phyloP scores from a whole-genome alignment of 2,113 vertebrate genomes.

The Cheilinus undulatus region DNA sequence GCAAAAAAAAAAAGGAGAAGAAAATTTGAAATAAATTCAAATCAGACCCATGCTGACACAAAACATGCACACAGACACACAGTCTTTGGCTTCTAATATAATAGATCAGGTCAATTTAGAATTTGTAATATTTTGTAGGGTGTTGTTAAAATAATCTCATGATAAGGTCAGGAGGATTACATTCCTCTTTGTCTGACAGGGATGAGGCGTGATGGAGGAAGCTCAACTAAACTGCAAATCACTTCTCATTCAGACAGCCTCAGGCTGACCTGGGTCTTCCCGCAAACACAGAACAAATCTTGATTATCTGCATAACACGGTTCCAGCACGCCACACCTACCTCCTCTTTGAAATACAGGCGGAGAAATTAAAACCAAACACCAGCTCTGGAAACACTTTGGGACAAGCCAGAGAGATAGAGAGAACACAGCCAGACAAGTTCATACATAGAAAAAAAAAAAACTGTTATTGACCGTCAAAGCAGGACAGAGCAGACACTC shows the following conservation, averaged over 20 bases:
- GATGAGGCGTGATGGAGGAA: slow-evolving; percentile 35
- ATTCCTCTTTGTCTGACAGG: slow-evolving; percentile 48
- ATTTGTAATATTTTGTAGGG: slow-evolving; percentile 19
- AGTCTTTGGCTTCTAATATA: not conserved
- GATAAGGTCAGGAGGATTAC: slow-evolving; percentile 60
- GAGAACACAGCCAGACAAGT: slow-evolving; percentile 36
- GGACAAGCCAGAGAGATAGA: slow-evolving; percentile 52
- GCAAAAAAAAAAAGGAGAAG: too few relatives aligned
- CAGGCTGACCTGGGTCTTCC: slow-evolving; percentile 56
- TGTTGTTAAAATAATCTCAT: slow-evolving; percentile 58
- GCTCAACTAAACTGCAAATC: slow-evolving; percentile 65
- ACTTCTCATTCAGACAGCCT: slow-evolving; percentile 52
- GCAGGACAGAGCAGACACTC: slow-evolving; percentile 61
- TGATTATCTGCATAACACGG: slow-evolving; percentile 47
- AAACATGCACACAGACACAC: not conserved
- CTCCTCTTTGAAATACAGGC: slow-evolving; percentile 45
- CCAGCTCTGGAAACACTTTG: slow-evolving; percentile 27
- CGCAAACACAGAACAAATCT: slow-evolving; percentile 36
- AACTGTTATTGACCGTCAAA: slow-evolving; percentile 60
- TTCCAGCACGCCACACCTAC: slow-evolving; percentile 62
- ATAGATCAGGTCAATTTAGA: too few relatives aligned
- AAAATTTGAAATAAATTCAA: too few relatives aligned
- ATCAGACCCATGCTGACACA: too few relatives aligned
- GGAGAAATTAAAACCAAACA: slow-evolving; percentile 44
- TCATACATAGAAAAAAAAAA: slow-evolving; percentile 72